phyloP scores from a whole-genome alignment of 2,888 invertebrate species.

The Meandrusa payeni region DNA sequence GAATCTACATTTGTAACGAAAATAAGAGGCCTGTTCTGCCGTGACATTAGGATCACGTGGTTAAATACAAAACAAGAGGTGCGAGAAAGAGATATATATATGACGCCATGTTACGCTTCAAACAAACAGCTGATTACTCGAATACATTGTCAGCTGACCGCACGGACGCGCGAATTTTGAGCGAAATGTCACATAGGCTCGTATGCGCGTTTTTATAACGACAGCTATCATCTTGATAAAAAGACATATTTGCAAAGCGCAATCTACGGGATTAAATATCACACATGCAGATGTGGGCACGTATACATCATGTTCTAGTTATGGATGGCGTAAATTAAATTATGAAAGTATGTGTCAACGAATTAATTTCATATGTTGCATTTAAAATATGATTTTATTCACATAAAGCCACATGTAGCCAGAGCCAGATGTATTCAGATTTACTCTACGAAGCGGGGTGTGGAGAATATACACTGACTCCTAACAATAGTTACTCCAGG shows the following conservation, averaged over 20 bases:
- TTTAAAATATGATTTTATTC: too few species aligned
- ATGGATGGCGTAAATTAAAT: too few species aligned
- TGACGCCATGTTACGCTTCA: constrained; percentile 27
- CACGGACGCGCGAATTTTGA: constrained; percentile 38
- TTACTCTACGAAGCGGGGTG: too few species aligned
- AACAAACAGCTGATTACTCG: constrained; percentile 38
- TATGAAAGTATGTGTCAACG: too few species aligned
- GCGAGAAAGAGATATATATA: constrained; percentile 43
- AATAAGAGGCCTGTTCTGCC: constrained; percentile 32
- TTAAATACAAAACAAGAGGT: constrained; percentile 39
- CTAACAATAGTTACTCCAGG: too few species aligned
- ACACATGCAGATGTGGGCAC: constrained; percentile 28
- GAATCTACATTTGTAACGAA: constrained; percentile 10
- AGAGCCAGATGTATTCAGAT: too few species aligned
- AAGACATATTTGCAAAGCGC: constrained; percentile 12
- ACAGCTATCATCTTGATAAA: constrained; percentile 20
- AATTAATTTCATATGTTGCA: too few species aligned
- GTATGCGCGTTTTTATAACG: constrained; percentile 28
- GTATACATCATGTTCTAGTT: constrained; percentile 29
- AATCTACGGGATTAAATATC: constrained; percentile 31
- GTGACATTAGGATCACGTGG: constrained; percentile 35
- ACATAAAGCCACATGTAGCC: too few species aligned
- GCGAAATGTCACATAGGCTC: constrained; percentile 19
- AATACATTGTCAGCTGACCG: constrained; percentile 40
- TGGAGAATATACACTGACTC: too few species aligned